phyloP scores from a whole-genome alignment of 2,113 vertebrate species.

The Pterocles orientalis region DNA sequence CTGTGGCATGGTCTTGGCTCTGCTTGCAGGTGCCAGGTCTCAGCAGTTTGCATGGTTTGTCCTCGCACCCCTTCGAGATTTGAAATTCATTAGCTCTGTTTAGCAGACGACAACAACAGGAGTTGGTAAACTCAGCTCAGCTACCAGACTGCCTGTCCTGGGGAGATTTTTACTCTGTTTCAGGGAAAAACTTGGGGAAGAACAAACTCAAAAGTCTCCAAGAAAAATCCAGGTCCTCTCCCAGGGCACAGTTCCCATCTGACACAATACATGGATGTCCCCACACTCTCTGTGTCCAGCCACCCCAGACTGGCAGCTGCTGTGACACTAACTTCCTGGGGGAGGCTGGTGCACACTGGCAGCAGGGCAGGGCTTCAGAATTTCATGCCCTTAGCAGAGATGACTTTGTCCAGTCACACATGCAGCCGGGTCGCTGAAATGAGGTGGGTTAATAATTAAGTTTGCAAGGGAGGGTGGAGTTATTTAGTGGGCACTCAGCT shows the following conservation, averaged over 20 bases:
- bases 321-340: accelerated
- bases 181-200: background rate
- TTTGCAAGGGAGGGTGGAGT: background rate
- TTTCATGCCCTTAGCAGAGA: background rate
- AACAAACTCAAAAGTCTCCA: background rate
- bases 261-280: accelerated
- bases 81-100: background rate
- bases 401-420: background rate
- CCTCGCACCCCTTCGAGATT: background rate
- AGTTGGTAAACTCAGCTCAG: background rate
- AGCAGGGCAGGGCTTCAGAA: background rate
- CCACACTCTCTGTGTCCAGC: accelerated
- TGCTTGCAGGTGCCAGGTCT: background rate
- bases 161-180: background rate
- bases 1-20: background rate
- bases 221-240: background rate
- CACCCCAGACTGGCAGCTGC: background rate
- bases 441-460: background rate
- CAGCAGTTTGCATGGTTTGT: background rate
- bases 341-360: background rate
- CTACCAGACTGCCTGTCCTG: background rate
- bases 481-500: background rate
- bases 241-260: background rate
- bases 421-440: background rate
- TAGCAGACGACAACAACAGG: background rate